Evolutionary conservation across 2,888 invertebrate genomes (phyloP), one percentile per base, ranked within the genome.

Genomic region (Imbricaverruca yamaguchii): DNA sequence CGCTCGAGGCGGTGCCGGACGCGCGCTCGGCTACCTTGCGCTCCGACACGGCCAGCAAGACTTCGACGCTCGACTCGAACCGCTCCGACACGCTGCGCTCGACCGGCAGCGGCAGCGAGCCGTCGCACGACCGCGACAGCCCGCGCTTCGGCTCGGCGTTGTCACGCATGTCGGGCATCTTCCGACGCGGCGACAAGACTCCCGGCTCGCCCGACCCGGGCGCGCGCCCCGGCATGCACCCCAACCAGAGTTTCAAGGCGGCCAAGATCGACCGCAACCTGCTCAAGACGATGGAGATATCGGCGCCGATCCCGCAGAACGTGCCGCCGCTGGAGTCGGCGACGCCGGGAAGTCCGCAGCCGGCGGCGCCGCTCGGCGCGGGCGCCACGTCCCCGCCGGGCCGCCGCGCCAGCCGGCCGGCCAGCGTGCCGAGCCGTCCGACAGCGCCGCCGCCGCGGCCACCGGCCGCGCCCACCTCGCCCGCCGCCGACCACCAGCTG

Each of bases 261-360:
- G 82, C 83, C 78, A 84, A 84, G 81, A 84, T 84, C 81, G 83
- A 84, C 55, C 80, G 84, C 74, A 83, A 83, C 65, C 82, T 82
- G 69, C 80, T 84, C 18, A 82, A 83, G 77, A 82, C 83, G 55
- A 59, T 84, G 57, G 83, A 84, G 81, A 84, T 84, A 15, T 84
- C 84, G n/a, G 83, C 81, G 21, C 84, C 84, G 11, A 83, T 84
- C 82, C 82, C 83, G 63, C 80, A 74, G 74, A 55, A 21, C 21
- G 74, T 55, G 74, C 3, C 74, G 11, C n/a, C 55, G 53, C 74
- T 55, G 55, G 53, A 74, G 10, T 74, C 74, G 74, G 55, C 74
- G 2, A 55, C 55, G 74, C 55, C 74, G 55, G 65, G 65, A 23
- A 65, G 65, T 7, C 65, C 65, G 23, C 65, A 23, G 65, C 65